Conservation (phyloP, 2,797 vertebrate species). For the Melanotaenia boesemani region DNA sequence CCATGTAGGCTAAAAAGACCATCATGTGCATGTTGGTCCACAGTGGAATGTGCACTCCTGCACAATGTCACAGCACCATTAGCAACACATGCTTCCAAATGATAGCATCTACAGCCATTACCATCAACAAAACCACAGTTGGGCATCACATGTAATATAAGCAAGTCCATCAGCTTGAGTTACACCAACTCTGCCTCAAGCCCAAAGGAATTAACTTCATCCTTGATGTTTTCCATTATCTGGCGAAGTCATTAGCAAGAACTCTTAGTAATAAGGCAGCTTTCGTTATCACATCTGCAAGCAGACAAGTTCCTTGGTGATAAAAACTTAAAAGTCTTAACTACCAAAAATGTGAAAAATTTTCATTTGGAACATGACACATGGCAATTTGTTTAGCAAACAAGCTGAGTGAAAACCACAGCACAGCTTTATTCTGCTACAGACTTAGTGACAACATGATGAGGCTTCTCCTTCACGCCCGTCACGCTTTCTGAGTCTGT, state of each 20-base stretch:
- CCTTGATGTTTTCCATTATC: conserved; percentile 37
- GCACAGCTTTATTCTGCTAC: conserved; percentile 27
- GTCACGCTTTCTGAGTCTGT: conserved; percentile 73
- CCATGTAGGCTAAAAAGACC: conserved; percentile 66
- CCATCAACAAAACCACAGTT: conserved; percentile 37
- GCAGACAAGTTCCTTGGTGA: conserved; percentile 45
- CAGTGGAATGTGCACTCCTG: conserved; percentile 71
- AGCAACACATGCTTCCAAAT: conserved; percentile 64
- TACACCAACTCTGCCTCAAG: conserved; percentile 18
- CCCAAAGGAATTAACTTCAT: conserved; percentile 30
- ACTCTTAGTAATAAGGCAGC: conserved; percentile 51
- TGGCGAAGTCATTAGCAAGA: conserved; percentile 43
- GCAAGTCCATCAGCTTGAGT: too few species aligned
- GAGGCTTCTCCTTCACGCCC: conserved; percentile 51
- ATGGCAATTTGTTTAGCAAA: conserved; percentile 28
- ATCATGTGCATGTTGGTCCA: conserved; percentile 57
- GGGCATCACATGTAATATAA: too few species aligned
- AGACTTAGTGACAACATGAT: conserved; percentile 39
- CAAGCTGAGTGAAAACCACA: conserved; percentile 27
- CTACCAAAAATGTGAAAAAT: conserved; percentile 32
- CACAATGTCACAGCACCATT: conserved; percentile 66
- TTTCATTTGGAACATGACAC: conserved; percentile 12
- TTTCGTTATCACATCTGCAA: conserved; percentile 65
- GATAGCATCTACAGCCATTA: conserved; percentile 35
- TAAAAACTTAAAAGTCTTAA: conserved; percentile 44